phyloP scores from a whole-genome alignment of 2,113 vertebrate genomes.

The Trematocara stigmaticum region DNA sequence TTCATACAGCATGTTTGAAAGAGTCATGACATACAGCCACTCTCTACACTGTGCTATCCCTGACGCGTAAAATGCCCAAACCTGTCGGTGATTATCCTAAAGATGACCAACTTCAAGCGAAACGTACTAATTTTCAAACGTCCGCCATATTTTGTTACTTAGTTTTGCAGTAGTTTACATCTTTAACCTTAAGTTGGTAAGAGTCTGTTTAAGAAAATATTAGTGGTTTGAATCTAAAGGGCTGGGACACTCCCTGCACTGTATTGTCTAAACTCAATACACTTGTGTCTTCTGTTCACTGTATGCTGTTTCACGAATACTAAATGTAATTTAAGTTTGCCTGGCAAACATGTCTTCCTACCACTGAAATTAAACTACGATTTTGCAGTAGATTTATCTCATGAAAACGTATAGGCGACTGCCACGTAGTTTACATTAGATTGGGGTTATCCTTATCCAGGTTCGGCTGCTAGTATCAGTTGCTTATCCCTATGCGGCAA shows the following conservation, averaged over 20 bases:
- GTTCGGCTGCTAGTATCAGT: not conserved
- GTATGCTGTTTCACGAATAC: conserved; percentile 11
- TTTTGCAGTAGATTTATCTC: not conserved
- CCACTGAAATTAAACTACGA: not conserved
- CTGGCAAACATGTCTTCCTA: not conserved
- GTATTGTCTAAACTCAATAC: not conserved
- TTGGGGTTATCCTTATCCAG: not conserved
- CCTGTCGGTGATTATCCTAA: not conserved
- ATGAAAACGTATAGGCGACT: not conserved
- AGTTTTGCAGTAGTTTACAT: not conserved
- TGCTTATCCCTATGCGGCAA: not conserved
- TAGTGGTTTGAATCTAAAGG: not conserved
- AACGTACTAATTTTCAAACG: not conserved
- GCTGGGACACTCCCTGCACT: not conserved
- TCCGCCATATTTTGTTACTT: not conserved
- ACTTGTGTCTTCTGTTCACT: not conserved
- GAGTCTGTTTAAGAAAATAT: not conserved
- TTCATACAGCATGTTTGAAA: not conserved
- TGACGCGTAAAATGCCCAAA: not conserved
- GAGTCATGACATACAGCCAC: not conserved
- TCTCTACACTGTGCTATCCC: not conserved
- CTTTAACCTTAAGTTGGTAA: not conserved
- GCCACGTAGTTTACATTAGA: not conserved
- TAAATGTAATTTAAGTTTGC: not conserved
- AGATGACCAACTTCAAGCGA: not conserved